Percentiles rank a stretch among this genome's conserved stretches.
Conservation (phyloP, 1,140 invertebrate species). For the Trichomalopsis sarcophagae region DNA sequence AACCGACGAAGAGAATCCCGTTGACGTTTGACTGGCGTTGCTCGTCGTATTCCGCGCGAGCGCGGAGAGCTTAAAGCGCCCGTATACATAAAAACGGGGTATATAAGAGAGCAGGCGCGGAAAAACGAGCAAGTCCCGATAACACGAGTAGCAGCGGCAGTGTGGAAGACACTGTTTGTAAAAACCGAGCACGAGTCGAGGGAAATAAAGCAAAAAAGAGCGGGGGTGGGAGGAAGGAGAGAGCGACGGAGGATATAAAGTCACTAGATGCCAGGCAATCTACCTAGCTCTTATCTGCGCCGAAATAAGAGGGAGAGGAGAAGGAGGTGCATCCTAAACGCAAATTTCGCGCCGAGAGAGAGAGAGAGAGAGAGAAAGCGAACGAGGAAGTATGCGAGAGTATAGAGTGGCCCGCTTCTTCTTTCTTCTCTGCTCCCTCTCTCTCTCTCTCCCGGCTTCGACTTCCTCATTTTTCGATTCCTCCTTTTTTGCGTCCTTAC, state of each 20-base stretch:
- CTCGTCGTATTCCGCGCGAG: background rate
- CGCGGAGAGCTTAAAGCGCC: conserved; percentile 4
- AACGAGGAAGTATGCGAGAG: background rate
- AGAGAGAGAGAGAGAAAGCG: no score
- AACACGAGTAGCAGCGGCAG: background rate
- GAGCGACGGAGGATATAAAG: background rate
- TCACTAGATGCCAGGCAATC: conserved; percentile 11
- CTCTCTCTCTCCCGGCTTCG: no score
- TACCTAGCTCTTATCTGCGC: background rate
- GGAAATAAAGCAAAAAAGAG: background rate
- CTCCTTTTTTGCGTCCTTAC: conserved; percentile 8
- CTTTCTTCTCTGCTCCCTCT: background rate
- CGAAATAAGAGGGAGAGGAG: background rate
- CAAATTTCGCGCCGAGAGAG: conserved; percentile 24
- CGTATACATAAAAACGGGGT: conserved; percentile 8
- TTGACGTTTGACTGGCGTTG: conserved; percentile 28
- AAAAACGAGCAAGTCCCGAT: conserved; percentile 11
- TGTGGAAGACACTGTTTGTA: conserved; percentile 14
- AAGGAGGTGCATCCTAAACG: conserved; percentile 18
- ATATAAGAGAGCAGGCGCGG: background rate
- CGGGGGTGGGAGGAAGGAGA: background rate
- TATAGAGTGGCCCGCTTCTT: background rate
- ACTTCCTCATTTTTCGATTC: conserved; percentile 45
- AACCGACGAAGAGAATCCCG: background rate
- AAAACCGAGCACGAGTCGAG: conserved; percentile 26